phyloP scores from a whole-genome alignment of 2,113 vertebrate genomes.

The Sitta europaea region DNA sequence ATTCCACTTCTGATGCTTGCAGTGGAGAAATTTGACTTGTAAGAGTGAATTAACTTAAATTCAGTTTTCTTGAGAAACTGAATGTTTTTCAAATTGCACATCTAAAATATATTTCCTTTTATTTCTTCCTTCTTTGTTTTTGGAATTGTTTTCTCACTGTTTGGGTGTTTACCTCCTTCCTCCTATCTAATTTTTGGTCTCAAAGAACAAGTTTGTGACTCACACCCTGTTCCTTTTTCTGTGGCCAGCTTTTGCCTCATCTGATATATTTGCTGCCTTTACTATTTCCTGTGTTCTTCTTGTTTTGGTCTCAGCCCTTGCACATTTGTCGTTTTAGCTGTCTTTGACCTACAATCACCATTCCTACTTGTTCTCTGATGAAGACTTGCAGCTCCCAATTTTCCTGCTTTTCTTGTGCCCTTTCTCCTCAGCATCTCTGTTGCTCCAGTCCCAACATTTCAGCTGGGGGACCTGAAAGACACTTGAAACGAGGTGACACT shows the following conservation, averaged over 20 bases:
- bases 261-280: slow-evolving; percentile 21
- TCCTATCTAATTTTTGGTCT: not conserved
- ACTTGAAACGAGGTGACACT: not conserved
- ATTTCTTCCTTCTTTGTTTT: not conserved
- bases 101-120: not conserved
- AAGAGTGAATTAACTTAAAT: not conserved
- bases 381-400: not conserved
- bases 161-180: not conserved
- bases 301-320: not conserved
- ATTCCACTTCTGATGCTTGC: not conserved
- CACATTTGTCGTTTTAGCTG: not conserved
- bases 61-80: not conserved
- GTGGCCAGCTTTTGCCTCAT: not conserved
- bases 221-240: slow-evolving; percentile 35
- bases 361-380: not conserved
- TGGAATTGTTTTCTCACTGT: not conserved
- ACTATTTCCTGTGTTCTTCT: slow-evolving; percentile 25
- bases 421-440: not conserved
- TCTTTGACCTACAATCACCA: not conserved
- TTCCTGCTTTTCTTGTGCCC: not conserved
- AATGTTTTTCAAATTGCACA: not conserved
- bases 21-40: not conserved
- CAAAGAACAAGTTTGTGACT: slow-evolving; percentile 29
- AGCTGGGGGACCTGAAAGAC: not conserved
- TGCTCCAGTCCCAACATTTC: not conserved